Conservation (phyloP, 2,113 vertebrate species). For the Sarotherodon lohbergeri region DNA sequence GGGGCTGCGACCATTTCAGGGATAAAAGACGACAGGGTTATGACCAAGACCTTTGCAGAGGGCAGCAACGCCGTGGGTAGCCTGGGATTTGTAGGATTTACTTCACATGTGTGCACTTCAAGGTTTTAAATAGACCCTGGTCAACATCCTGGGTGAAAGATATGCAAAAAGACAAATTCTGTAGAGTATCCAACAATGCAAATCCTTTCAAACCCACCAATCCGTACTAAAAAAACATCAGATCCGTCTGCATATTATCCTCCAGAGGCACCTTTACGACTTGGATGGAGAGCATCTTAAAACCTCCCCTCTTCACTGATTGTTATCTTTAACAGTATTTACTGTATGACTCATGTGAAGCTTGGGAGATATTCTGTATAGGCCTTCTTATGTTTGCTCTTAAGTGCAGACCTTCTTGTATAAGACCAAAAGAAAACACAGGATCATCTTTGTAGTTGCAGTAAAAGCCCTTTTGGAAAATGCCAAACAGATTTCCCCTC, state of each 20-base stretch:
- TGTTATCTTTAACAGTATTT: neutral
- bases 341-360: neutral
- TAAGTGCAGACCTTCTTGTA: neutral
- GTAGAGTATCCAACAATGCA: neutral
- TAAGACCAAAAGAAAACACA: neutral
- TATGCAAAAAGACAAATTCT: neutral
- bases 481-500: conserved; percentile 30
- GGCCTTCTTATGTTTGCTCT: neutral
- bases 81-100: conserved; percentile 8
- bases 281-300: neutral
- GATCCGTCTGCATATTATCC: neutral
- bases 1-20: conserved; percentile 34
- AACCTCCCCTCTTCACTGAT: conserved; percentile 1
- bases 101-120: neutral
- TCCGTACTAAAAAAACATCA: neutral
- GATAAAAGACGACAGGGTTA: conserved; percentile 49
- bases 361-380: neutral
- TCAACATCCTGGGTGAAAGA: neutral
- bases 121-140: neutral
- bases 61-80: conserved; percentile 18
- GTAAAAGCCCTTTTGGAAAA: neutral
- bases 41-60: conserved; percentile 35
- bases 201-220: neutral
- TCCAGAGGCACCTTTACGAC: conserved; percentile 31
- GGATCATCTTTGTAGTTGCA: neutral